Base-by-base conservation (phyloP, 1,140 invertebrate species). In the Hypsibius dujardini region DNA sequence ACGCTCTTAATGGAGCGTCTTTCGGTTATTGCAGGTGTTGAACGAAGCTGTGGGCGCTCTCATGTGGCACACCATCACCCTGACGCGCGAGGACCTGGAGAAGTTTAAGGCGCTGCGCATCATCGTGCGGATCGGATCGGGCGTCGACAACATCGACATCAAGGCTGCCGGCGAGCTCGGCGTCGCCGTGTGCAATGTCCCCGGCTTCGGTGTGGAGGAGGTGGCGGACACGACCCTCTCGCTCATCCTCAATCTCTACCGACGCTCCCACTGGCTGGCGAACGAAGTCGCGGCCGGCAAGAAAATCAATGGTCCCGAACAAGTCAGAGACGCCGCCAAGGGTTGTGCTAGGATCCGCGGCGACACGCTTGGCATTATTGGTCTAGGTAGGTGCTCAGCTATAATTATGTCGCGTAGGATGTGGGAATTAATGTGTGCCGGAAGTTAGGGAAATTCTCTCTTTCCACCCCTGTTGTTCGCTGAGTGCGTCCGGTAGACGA, bases 41-140 rank as follows among this genome's bases (percentile, higher is more conserved):
- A 98, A 98, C 81, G 96, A 99, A 84, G 96, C 96, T 46, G 94
- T 97, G 56, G 96, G 94, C 59, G 96, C 96, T 7, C 84, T 99
- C 28, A 97, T 98, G 91, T 99, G 95, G 92, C 95, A 99, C 82
- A 97, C 95, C 40, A 99, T 99, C 77, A 95, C 92, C 76, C 84
- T 99, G 75, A 96, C 90, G 72, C 96, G 96, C 84, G 95, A 98
- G 82, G 96, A 99, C 84, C 85, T 98, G 74, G 92, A 97, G 82
- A 98, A 98, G 82, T 99, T 99, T 83, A 98, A 98, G 86, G 91
- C 92, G 76, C 84, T 99, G 77, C 86, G 93, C 80, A 95, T 98
- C 76, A 98, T 99, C 77, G 95, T 99, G 69, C 87, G 95, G 80
- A 97, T 99, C 77, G 96, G 95, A 72, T 92, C 88, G 77, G 95